Base-by-base conservation (phyloP, 2,888 invertebrate genomes). In the Coenonympha arcania region DNA sequence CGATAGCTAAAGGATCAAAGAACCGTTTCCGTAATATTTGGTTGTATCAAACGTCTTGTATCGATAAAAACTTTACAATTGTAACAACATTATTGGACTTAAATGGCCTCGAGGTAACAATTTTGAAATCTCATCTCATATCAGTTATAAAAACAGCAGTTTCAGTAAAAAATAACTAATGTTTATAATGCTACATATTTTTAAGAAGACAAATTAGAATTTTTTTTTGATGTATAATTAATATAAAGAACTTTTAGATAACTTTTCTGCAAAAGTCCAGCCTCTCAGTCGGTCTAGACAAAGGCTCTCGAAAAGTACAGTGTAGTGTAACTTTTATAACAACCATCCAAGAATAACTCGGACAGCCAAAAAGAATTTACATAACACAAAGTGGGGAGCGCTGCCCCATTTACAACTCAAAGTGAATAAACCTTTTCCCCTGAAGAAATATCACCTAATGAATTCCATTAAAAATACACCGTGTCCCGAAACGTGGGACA, bases 381-480 rank as follows among this genome's bases (percentile, higher is more conserved):
- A 53, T 56, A 53, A 48, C 33, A 50, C 33, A 50, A 48, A 52
- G 46, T 50, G 34, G 24, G 46, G 49, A 33, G 50, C 41, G 42
- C 16, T 42, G 50, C 28, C 48, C 52, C 43, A 60, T 58, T 59
- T 60, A 56, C 59, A 60, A 57, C 57, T 57, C 60, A 60, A 59
- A 58, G 58, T 48, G 55, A 49, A 48, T 50, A 44, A 44, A 54
- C 48, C 36, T 50, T 49, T 48, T 44, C 50, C 48, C 50, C 47
- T 51, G 50, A 56, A 56, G 56, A 58, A 56, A 60, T 52, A 58
- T 54, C 53, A 50, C 54, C 54, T 57, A 58, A 60, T 54, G 57
- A 60, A 60, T 56, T 54, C 59, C 55, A 55, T 56, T 51, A 59
- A 56, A 55, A 57, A 53, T 57, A 57, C 53, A 53, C 49, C 34